Evolutionary conservation across 2,888 invertebrate genomes (phyloP).

Genomic region (Erannis defoliaria): DNA sequence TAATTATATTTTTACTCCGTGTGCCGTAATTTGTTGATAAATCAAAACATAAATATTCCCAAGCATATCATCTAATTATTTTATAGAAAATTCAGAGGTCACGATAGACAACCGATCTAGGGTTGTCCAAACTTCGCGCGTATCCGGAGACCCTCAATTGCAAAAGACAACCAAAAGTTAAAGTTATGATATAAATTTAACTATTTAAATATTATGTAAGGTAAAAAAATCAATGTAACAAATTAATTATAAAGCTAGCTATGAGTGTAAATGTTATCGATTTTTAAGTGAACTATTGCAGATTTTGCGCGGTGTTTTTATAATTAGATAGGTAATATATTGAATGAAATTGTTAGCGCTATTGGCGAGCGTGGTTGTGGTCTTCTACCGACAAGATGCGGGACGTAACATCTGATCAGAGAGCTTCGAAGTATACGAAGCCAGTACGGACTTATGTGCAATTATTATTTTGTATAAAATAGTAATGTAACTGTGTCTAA

Average conservation of each 20-base stretch:
- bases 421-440: constrained; percentile 65
- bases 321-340: constrained; percentile 88
- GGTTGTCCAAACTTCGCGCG: constrained; percentile 78
- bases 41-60: constrained; percentile 14
- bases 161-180: constrained; percentile 87
- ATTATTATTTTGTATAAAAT: constrained; percentile 87
- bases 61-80: constrained; percentile 29
- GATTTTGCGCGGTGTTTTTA: constrained; percentile 86
- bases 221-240: constrained; percentile 84
- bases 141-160: constrained; percentile 77
- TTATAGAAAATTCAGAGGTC: constrained; percentile 54
- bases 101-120: constrained; percentile 57
- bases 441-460: constrained; percentile 84
- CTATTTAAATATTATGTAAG: constrained; percentile 84
- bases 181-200: constrained; percentile 84
- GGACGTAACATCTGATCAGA: constrained; percentile 50
- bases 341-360: constrained; percentile 85
- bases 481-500: constrained; percentile 84
- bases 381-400: constrained; percentile 58
- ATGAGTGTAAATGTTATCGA: constrained; percentile 86
- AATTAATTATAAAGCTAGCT: constrained; percentile 86
- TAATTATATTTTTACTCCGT: constrained; percentile 11
- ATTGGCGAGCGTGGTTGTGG: constrained; percentile 73
- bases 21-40: constrained; percentile 9
- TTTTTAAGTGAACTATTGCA: constrained; percentile 85